Evolutionary conservation across 2,797 vertebrate genomes (phyloP).

Genomic region (Acanthis flammea): DNA sequence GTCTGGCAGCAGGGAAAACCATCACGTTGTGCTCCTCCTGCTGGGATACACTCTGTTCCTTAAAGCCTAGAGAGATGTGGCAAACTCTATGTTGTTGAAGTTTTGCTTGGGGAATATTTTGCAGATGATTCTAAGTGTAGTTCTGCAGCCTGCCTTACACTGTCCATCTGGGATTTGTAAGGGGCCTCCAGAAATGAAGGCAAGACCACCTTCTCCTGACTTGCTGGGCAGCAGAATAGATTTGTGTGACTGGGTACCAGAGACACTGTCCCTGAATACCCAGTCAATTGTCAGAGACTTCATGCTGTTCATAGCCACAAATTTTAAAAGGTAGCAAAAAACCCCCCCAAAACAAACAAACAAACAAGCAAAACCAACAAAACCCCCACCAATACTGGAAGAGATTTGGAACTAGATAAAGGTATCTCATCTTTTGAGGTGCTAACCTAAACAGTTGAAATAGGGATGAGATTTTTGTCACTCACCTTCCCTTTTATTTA

Average conservation of each 20-base stretch:
- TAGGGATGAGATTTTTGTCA: neutral
- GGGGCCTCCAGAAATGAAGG: neutral
- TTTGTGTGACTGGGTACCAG: neutral
- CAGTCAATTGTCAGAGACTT: neutral
- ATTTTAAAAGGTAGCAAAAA: neutral
- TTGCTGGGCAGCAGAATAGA: neutral
- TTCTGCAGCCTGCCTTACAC: neutral
- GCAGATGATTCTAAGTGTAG: neutral
- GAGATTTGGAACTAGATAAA: neutral
- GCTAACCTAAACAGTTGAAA: neutral
- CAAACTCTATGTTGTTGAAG: neutral
- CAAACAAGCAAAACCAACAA: no score
- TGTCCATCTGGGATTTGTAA: neutral
- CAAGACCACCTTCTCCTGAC: neutral
- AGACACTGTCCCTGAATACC: neutral
- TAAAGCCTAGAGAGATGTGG: neutral
- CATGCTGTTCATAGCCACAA: neutral
- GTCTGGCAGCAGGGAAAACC: neutral
- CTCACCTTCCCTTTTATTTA: neutral
- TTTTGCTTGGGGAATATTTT: neutral
- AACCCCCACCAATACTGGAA: neutral
- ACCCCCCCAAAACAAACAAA: neutral
- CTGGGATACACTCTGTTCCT: neutral
- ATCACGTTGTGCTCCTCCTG: neutral
- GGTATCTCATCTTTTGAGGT: neutral